A percentile compares a stretch with the other conserved stretches of the same genome.
Conservation (phyloP, 2,888 invertebrate species). For the Amiota communis region DNA sequence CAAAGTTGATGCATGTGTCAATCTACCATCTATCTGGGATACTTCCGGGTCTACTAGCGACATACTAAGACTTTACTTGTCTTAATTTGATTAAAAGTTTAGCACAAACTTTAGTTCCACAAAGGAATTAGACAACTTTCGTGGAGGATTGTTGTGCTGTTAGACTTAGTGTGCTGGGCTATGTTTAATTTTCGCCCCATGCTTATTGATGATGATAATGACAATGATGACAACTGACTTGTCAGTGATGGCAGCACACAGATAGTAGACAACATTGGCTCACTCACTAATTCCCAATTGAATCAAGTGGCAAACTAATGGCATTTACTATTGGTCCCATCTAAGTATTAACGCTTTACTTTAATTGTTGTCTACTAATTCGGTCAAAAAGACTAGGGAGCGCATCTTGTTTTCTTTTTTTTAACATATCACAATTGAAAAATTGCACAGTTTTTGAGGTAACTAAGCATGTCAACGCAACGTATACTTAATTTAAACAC, state of each 20-base stretch:
- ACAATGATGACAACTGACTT: slow-evolving; percentile 8
- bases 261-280: neutral
- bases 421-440: neutral
- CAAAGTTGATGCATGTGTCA: slow-evolving; percentile 17
- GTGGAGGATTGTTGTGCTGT: slow-evolving; percentile 22
- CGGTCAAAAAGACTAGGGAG: neutral
- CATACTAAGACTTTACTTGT: slow-evolving; percentile 38
- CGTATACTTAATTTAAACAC: slow-evolving; percentile 18
- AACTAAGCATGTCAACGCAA: neutral
- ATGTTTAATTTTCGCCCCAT: neutral
- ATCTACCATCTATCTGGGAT: neutral
- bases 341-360: slow-evolving; percentile 14
- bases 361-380: slow-evolving; percentile 3
- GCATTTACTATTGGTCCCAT: slow-evolving; percentile 35
- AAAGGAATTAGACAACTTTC: slow-evolving; percentile 36
- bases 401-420: neutral
- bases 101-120: slow-evolving; percentile 29
- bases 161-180: neutral
- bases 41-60: neutral
- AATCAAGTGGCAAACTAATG: slow-evolving; percentile 44
- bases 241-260: slow-evolving; percentile 2
- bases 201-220: neutral
- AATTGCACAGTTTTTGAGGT: neutral
- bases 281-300: slow-evolving; percentile 31
- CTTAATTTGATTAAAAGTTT: slow-evolving; percentile 66